Evolutionary conservation across 1,140 invertebrate genomes (phyloP).

Genomic region (Eumaeus atala): DNA sequence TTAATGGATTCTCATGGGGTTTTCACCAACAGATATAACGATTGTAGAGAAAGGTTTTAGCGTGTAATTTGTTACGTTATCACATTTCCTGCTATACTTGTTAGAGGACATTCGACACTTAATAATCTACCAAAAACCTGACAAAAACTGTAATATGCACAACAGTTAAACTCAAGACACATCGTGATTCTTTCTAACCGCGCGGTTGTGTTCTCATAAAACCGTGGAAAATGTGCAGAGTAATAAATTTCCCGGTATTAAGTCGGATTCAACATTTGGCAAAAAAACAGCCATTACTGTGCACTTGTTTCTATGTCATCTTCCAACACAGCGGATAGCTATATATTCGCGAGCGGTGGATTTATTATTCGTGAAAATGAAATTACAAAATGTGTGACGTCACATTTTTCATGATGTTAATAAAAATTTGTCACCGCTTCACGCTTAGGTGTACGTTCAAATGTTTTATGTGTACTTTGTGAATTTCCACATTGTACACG

Average conservation of each 20-base stretch:
- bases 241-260: conserved; percentile 26
- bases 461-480: too few species aligned
- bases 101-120: too few species aligned
- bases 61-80: too few species aligned
- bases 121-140: too few species aligned
- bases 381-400: conserved; percentile 13
- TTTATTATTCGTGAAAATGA: conserved; percentile 20
- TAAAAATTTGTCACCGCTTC: too few species aligned
- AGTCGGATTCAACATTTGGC: conserved; percentile 25
- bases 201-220: conserved; percentile 2
- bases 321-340: conserved; percentile 16
- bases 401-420: conserved; percentile 1
- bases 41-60: too few species aligned
- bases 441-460: too few species aligned
- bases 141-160: background rate
- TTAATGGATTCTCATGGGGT: too few species aligned
- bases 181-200: background rate
- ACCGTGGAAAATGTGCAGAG: background rate
- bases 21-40: too few species aligned
- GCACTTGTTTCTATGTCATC: conserved; percentile 20
- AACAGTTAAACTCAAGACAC: background rate
- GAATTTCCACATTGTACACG: too few species aligned
- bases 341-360: conserved; percentile 15
- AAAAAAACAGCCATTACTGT: conserved; percentile 27
- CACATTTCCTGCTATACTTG: too few species aligned